phyloP scores from a whole-genome alignment of 2,113 vertebrate genomes.

The Hystrix brachyura region DNA sequence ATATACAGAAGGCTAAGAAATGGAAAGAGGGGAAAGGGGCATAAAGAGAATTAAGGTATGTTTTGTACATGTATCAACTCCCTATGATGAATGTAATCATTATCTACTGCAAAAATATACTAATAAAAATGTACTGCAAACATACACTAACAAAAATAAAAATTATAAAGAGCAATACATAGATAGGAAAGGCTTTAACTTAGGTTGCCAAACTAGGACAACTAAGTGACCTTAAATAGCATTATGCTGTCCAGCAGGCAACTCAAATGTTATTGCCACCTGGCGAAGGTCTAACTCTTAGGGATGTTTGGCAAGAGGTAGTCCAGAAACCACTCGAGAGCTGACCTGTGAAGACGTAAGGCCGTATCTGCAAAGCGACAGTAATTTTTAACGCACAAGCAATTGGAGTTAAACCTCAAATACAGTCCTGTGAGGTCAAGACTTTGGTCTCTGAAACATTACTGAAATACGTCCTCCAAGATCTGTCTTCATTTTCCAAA shows the following conservation, averaged over 20 bases:
- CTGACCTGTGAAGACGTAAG: neutral
- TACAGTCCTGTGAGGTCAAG: neutral
- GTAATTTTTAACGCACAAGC: neutral
- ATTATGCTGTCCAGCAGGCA: neutral
- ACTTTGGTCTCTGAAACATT: neutral
- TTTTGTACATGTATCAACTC: neutral
- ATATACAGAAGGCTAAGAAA: neutral
- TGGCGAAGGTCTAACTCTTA: neutral
- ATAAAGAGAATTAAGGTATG: neutral
- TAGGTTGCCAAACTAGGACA: neutral
- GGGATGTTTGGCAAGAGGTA: neutral
- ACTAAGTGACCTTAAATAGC: neutral
- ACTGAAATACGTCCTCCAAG: neutral
- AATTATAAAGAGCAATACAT: neutral
- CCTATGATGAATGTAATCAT: neutral
- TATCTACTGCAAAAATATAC: no score
- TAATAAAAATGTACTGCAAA: neutral
- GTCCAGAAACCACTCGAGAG: neutral
- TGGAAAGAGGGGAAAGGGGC: neutral
- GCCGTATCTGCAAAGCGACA: neutral
- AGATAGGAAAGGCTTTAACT: neutral
- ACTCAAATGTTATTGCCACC: neutral
- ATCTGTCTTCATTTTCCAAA: neutral
- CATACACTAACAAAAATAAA: neutral
- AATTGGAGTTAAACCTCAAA: neutral